Base-by-base conservation (phyloP, 1,140 invertebrate genomes). In the Lethocerus indicus region DNA sequence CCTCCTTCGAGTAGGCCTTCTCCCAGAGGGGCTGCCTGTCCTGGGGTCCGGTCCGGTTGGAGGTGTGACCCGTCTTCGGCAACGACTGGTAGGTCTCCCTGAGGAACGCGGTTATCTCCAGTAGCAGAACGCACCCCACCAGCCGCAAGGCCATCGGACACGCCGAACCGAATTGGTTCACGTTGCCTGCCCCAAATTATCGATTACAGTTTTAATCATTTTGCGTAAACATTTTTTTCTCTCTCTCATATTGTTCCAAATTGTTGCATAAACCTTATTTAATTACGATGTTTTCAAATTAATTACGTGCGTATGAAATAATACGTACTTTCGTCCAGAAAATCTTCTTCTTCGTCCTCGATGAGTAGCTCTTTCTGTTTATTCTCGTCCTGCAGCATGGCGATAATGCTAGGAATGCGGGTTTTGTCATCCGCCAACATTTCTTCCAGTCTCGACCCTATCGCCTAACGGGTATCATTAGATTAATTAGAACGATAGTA, bases 271-370 rank as follows among this genome's bases (percentile, higher is more conserved):
- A n/a, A n/a, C n/a, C n/a, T n/a, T n/a, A n/a, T n/a, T n/a, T n/a
- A n/a, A n/a, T n/a, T n/a, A n/a, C n/a, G n/a, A n/a, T n/a, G n/a
- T n/a, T n/a, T n/a, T n/a, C n/a, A n/a, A n/a, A n/a, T n/a, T n/a
- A n/a, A n/a, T n/a, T n/a, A n/a, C n/a, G n/a, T n/a, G n/a, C n/a
- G n/a, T n/a, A n/a, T n/a, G n/a, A n/a, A n/a, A n/a, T n/a, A 25
- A 41, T 21, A 40, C 36, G 56, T 63, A 90, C 87, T 83, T 78
- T 98, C 94, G 69, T 98, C 93, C 5, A 98, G 68, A 62, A 96
- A 98, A 65, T 98, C 92, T 70, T 98, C 95, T 60, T 98, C 89
- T 61, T 97, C 92, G 59, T 98, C 92, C 65, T 89, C 83, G 37
- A 85, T 71, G 47, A 90, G 63, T 1, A 96, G 68, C 55, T 94